Evolutionary conservation across 2,797 vertebrate species (phyloP), one percentile per base, ranked within the genome.

Genomic region (Tenualosa thibaudeaui): DNA sequence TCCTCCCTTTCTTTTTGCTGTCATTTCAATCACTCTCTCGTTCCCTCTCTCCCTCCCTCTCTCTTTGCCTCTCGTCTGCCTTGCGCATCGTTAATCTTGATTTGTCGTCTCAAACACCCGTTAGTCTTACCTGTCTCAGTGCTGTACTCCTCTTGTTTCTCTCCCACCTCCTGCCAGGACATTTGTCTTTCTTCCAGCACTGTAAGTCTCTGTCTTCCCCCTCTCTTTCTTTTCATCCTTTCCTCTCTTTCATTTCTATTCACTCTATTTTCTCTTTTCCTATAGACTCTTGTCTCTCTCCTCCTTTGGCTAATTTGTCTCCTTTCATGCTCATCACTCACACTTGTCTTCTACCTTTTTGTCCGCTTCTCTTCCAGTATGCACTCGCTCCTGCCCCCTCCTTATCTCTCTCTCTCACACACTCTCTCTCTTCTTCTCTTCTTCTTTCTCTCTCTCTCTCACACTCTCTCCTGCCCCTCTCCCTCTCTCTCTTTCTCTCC

Each of bases 31-130:
- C 31, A 46, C 71, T 46, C 71, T 46, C 68, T 75, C 68, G 31
- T 31, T 71, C 65, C 3, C 13, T 17, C 65, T 10, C 24, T 13
- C 26, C 4, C 10, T 13, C 26, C 10, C n/a, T 17, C 65, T 78
- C 71, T 78, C 40, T 8, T 40, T 43, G 26, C 4, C 68, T n/a
- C 2, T 2, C 37, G 26, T 78, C 68, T 75, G 40, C 40, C 37
- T 22, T 78, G 71, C 5, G 40, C 15, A 8, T 78, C 71, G 40
- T 78, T 78, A 78, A 78, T 82, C 49, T 82, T 26, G 49, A 56
- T 82, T 51, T 82, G 81, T 82, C n/a, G 53, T 46, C 37, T 78
- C 71, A 43, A 78, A 78, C 40, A 46, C 37, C 71, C 71, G 40
- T 78, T 78, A 46, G 71, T 78, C 40, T 46, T 40, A 78, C 71